Percentiles rank a stretch among this genome's conserved stretches.
These are phyloP conservation scores for Anguilla rostrata DNA, from an alignment of 2,113 vertebrate species.

Conservation along the genomic window DNA sequence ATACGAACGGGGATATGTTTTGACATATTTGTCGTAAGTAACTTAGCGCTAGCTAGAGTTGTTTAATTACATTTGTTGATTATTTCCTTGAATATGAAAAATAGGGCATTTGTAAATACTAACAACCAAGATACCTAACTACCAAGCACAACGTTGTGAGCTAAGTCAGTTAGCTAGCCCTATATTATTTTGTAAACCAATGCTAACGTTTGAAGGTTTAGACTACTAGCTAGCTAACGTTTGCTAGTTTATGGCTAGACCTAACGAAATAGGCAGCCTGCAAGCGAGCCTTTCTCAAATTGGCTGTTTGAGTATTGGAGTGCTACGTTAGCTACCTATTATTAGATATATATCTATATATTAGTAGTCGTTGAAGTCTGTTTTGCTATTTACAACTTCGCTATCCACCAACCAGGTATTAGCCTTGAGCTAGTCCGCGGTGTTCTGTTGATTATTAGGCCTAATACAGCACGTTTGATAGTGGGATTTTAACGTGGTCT, in stretches of 20 bases:
- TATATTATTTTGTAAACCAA: too few species aligned
- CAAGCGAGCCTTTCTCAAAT: slow-evolving; percentile 34
- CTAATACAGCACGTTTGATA: background rate
- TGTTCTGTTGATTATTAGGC: background rate
- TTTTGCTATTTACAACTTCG: background rate
- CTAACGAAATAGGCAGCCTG: slow-evolving; percentile 33
- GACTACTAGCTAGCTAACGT: too few species aligned
- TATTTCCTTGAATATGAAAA: too few species aligned
- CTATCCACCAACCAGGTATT: background rate
- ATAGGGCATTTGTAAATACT: too few species aligned
- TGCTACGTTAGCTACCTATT: too few species aligned
- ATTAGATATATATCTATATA: background rate
- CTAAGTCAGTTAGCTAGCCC: background rate
- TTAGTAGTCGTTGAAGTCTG: background rate
- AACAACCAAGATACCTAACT: slow-evolving; percentile 39
- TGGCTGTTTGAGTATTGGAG: background rate
- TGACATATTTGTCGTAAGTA: too few species aligned
- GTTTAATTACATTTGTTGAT: too few species aligned
- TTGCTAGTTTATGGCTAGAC: too few species aligned
- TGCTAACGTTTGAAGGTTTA: too few species aligned
- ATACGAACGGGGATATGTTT: too few species aligned
- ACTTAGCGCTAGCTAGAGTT: background rate
- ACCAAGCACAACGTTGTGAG: background rate
- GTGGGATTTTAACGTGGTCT: background rate
- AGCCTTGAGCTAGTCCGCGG: background rate